Conservation (phyloP, 2,113 vertebrate species). For the Chloroceryle aenea region DNA sequence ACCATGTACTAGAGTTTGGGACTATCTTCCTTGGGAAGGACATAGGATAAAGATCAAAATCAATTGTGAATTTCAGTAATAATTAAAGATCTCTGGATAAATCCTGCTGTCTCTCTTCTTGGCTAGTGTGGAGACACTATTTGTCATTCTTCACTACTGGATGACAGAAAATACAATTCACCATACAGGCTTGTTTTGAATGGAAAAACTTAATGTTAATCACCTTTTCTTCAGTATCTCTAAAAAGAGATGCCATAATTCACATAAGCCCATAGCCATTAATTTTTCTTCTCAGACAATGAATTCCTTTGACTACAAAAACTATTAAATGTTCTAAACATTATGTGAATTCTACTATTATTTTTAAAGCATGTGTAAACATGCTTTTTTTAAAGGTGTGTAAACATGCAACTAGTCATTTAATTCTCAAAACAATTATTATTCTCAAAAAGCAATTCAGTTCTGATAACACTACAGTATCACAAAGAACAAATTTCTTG, state of each 20-base stretch:
- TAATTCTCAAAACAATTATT: background rate
- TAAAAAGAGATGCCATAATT: background rate
- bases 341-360: background rate
- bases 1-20: background rate
- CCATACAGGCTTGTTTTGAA: background rate
- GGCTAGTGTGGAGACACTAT: background rate
- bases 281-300: background rate
- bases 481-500: background rate
- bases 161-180: background rate
- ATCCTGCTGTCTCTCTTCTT: background rate
- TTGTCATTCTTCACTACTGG: background rate
- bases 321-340: background rate
- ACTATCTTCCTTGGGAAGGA: background rate
- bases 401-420: background rate
- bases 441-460: background rate
- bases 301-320: background rate
- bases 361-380: constrained; percentile 24
- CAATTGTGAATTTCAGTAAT: background rate
- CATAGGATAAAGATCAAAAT: background rate
- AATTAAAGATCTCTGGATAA: background rate
- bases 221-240: background rate
- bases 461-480: background rate
- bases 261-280: background rate
- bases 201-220: background rate
- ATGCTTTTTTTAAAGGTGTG: too few species aligned